Evolutionary conservation across 2,797 vertebrate species (phyloP), one percentile per base, ranked within the genome.

Genomic region (Rhadinocentrus ornatus): DNA sequence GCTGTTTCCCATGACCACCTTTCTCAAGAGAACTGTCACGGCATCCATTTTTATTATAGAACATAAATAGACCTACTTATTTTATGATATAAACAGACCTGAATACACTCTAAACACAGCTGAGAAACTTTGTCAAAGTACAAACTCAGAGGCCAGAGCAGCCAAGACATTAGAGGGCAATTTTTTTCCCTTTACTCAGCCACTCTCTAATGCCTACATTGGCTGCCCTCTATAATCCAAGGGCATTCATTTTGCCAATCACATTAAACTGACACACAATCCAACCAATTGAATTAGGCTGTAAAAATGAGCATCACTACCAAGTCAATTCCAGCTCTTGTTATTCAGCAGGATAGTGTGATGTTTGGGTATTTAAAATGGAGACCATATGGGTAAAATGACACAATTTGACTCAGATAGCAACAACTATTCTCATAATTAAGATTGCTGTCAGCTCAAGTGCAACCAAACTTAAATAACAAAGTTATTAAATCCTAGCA

Each of bases 1-100:
- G 61, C 62, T 66, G 60, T 87, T 92, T 93, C 91, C 86, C 91
- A 93, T 80, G 91, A 88, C 87, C 89, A 80, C 85, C 80, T 76
- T 61, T 85, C 87, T 78, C 83, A 18, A 24, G 76, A 80, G 85
- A 9, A 7, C 53, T 0, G 35, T 84, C 71, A 66, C 73, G 78
- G 66, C 66, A 61, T 67, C 67, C 31, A 76, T 71, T 78, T 73
- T 82, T 75, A 69, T 66, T 66, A 71, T 27, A 50, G 55, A 44
- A 56, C 70, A 86, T 82, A 87, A 88, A 90, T 78, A 76, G 83
- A 71, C 66, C 55, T 32, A 16, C 46, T 73, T 31, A 63, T 41
- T 58, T 66, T 44, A 63, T 35, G 77, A 84, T 73, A 75, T 39
- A 80, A 81, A 83, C 66, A 79, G 68, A 27, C 71, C 20, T 46